Evolutionary conservation across 2,888 invertebrate species (phyloP).

Genomic region (Leucania comma): DNA sequence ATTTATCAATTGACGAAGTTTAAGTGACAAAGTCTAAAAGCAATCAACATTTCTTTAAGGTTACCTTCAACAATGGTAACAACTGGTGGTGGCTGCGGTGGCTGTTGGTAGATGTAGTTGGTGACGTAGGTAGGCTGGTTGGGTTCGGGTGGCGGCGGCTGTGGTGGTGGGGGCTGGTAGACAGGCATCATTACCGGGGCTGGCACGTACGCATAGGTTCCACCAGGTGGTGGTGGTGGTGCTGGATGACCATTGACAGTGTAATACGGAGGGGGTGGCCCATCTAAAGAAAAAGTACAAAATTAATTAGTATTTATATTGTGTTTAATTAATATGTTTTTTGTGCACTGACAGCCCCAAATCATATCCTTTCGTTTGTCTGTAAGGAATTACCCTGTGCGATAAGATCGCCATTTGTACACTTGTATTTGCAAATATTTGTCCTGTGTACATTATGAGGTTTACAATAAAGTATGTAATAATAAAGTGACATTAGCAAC

Average conservation of each 20-base stretch:
- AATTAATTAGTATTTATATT: background rate
- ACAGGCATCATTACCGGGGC: constrained; percentile 83
- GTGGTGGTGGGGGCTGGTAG: constrained; percentile 75
- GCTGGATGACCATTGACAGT: constrained; percentile 49
- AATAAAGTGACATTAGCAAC: background rate
- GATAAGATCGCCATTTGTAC: no score
- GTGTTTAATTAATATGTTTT: no score
- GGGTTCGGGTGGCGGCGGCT: constrained; percentile 66
- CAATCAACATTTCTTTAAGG: background rate
- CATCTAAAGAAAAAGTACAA: constrained; percentile 47
- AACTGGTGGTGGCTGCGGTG: constrained; percentile 63
- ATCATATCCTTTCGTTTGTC: no score
- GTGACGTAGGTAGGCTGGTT: constrained; percentile 77
- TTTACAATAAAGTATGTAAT: no score
- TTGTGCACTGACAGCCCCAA: no score
- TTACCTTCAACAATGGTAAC: constrained; percentile 63
- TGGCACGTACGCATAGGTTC: constrained; percentile 77
- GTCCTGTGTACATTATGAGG: no score
- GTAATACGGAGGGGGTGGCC: constrained; percentile 63
- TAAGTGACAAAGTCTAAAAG: background rate
- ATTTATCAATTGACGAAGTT: background rate
- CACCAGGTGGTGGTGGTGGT: constrained; percentile 66
- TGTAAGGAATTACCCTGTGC: no score
- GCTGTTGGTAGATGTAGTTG: constrained; percentile 79
- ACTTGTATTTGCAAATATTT: no score